phyloP scores from a whole-genome alignment of 2,888 invertebrate species.

The Cybosia mesomella region DNA sequence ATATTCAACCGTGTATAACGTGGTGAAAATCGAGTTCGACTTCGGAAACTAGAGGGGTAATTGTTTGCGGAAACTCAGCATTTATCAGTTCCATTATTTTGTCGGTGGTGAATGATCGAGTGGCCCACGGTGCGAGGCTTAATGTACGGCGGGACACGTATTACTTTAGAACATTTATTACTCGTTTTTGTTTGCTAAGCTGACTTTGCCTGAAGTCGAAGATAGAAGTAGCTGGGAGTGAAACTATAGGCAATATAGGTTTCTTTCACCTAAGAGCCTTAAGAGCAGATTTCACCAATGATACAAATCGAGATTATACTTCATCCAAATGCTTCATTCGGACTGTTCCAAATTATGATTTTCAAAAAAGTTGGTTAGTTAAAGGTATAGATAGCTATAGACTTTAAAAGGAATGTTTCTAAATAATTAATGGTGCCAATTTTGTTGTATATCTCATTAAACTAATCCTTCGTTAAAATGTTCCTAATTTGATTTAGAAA shows the following conservation, averaged over 20 bases:
- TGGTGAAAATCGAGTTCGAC: conserved; percentile 44
- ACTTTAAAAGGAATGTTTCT: background rate
- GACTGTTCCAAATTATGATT: no score
- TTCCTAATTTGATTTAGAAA: background rate
- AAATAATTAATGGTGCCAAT: background rate
- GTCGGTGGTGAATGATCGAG: conserved; percentile 61
- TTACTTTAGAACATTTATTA: background rate
- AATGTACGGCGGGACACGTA: conserved; percentile 13
- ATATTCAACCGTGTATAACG: conserved; percentile 39
- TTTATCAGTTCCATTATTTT: conserved; percentile 63
- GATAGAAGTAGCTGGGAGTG: background rate
- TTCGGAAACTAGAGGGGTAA: conserved; percentile 49
- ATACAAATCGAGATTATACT: no score
- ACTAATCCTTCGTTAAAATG: background rate
- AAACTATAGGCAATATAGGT: no score
- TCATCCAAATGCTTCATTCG: no score
- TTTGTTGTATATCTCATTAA: background rate
- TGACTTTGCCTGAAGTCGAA: background rate
- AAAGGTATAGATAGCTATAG: no score
- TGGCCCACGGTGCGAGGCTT: conserved; percentile 42
- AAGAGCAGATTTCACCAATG: no score
- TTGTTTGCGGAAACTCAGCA: conserved; percentile 61
- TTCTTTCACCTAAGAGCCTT: no score
- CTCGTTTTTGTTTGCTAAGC: background rate
- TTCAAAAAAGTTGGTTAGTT: no score